Evolutionary conservation across 2,888 invertebrate genomes (phyloP).

Genomic region (Enoplolaimus lenunculus): DNA sequence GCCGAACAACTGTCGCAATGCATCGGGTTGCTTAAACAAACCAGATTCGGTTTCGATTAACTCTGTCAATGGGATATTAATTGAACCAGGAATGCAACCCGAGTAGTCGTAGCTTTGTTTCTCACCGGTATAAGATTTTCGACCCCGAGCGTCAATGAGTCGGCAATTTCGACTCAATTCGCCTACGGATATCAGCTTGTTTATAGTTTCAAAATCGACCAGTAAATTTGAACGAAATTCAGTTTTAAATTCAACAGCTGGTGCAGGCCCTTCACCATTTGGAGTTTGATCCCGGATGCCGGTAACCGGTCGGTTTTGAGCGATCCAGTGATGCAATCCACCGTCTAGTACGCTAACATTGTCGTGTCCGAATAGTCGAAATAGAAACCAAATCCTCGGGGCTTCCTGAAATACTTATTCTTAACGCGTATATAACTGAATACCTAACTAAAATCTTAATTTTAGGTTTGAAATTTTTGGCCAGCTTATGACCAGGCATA

Average conservation of each 20-base stretch:
- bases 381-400: constrained; percentile 39
- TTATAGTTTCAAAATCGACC: neutral
- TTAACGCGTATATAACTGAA: no score
- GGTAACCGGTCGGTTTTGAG: neutral
- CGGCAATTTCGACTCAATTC: neutral
- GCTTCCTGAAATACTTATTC: constrained; percentile 33
- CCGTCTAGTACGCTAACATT: constrained; percentile 36
- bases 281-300: neutral
- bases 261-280: neutral
- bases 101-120: neutral
- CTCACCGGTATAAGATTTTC: neutral
- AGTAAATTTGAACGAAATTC: neutral
- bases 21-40: neutral
- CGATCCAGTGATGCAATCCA: constrained; percentile 35
- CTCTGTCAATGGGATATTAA: neutral
- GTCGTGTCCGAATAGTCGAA: constrained; percentile 37
- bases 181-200: neutral
- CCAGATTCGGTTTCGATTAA: neutral
- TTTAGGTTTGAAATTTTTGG: no score
- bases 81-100: constrained; percentile 5
- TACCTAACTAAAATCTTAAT: no score
- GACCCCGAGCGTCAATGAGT: neutral
- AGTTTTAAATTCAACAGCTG: neutral
- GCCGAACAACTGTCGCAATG: neutral
- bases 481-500: no score